Evolutionary conservation across 2,113 vertebrate species (phyloP).

Genomic region (Candoia aspera): DNA sequence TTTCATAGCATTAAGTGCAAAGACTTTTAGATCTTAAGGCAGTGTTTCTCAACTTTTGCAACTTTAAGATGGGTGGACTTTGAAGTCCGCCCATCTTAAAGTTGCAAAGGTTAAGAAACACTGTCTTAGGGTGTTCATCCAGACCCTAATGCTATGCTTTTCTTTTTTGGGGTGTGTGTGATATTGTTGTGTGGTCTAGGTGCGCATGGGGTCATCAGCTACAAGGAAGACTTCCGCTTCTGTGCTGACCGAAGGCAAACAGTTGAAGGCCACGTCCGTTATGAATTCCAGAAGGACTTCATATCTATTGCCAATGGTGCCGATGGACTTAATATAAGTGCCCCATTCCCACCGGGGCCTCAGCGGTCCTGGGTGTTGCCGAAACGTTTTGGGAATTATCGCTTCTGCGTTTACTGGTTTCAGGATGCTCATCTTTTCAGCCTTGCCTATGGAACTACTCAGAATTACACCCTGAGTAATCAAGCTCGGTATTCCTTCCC

Average conservation of each 20-base stretch:
- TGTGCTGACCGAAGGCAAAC: slow-evolving; percentile 75
- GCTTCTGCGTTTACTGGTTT: slow-evolving; percentile 76
- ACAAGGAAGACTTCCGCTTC: slow-evolving; percentile 70
- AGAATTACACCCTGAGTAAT: slow-evolving; percentile 55
- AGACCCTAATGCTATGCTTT: not conserved
- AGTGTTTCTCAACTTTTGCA: too few species aligned
- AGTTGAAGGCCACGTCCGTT: slow-evolving; percentile 50
- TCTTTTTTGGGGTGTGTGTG: rapidly evolving
- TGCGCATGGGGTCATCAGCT: rapidly evolving
- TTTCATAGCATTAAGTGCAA: not conserved
- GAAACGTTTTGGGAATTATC: slow-evolving; percentile 60
- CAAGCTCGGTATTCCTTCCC: slow-evolving; percentile 37
- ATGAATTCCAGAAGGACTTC: rapidly evolving
- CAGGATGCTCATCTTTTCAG: slow-evolving; percentile 25
- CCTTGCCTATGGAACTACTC: slow-evolving; percentile 61
- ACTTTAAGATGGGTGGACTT: too few species aligned
- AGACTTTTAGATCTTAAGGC: not conserved
- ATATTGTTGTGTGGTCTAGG: slow-evolving; percentile 47
- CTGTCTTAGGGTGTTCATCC: not conserved
- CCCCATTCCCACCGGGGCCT: slow-evolving; percentile 47
- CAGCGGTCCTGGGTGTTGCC: slow-evolving; percentile 42
- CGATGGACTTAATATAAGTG: slow-evolving; percentile 31
- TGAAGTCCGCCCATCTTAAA: too few species aligned
- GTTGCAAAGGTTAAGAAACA: too few species aligned
- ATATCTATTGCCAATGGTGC: slow-evolving; percentile 66